phyloP scores from a whole-genome alignment of 2,888 invertebrate species.

The Pollenia amentaria region DNA sequence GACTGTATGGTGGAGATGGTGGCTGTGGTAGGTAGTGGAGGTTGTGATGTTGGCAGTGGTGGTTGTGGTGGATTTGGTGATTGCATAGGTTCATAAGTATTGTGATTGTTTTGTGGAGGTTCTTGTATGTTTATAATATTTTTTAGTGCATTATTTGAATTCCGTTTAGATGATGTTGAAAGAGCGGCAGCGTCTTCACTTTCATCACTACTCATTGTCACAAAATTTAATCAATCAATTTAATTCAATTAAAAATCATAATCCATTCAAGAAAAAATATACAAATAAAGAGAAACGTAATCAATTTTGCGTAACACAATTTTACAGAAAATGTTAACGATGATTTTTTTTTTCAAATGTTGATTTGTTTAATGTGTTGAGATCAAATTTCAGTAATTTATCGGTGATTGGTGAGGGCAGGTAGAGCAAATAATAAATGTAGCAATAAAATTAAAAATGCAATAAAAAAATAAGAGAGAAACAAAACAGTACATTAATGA shows the following conservation, averaged over 20 bases:
- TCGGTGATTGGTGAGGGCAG: conserved; percentile 46
- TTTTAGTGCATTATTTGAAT: conserved; percentile 78
- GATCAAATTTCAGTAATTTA: conserved; percentile 28
- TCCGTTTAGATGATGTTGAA: conserved; percentile 80
- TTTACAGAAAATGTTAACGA: conserved; percentile 6
- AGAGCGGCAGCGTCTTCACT: conserved; percentile 76
- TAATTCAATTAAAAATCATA: conserved; percentile 67
- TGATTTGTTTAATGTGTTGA: conserved; percentile 37
- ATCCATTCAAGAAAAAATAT: conserved; percentile 72
- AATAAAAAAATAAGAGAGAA: conserved; percentile 61
- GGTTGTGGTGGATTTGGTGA: conserved; percentile 76
- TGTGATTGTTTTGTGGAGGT: conserved; percentile 77
- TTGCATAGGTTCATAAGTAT: conserved; percentile 75
- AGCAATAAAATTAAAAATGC: conserved; percentile 68
- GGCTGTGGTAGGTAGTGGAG: conserved; percentile 76
- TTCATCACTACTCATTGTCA: conserved; percentile 78
- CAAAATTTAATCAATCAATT: conserved; percentile 66
- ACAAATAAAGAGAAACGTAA: conserved; percentile 62
- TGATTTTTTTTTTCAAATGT: conserved; percentile 14
- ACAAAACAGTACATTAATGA: conserved; percentile 56
- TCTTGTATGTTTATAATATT: conserved; percentile 74
- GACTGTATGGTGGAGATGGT: conserved; percentile 78
- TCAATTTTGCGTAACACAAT: conserved; percentile 40
- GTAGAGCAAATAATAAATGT: conserved; percentile 61
- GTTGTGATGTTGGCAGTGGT: conserved; percentile 70